A percentile compares a stretch with the other conserved stretches of the same genome.
These are phyloP conservation scores for Tragelaphus imberbis DNA, from an alignment of 2,113 vertebrate species.

Conservation along the genomic window DNA sequence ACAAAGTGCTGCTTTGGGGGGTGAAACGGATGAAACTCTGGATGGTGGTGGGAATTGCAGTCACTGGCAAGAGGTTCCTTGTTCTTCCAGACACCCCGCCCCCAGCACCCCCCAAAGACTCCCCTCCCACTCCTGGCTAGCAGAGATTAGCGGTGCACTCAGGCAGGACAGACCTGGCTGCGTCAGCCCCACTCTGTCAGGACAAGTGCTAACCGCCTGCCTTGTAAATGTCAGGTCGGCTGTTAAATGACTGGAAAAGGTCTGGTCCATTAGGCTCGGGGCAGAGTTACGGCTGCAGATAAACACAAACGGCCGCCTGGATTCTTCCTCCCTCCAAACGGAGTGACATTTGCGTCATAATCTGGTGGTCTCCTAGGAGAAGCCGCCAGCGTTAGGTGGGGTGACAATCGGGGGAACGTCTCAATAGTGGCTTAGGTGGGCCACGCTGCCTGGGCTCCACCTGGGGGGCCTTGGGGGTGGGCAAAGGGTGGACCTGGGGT, in stretches of 20 bases:
- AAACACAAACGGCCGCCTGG: not conserved
- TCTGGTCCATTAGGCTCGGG: not conserved
- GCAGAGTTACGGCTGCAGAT: not conserved
- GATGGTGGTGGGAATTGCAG: fast-evolving
- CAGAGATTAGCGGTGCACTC: fast-evolving
- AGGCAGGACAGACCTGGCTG: fast-evolving
- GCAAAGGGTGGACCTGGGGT: not conserved
- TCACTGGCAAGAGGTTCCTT: not conserved
- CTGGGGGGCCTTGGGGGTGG: fast-evolving
- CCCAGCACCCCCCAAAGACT: fast-evolving
- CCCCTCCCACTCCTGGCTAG: not conserved
- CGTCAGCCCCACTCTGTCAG: not conserved
- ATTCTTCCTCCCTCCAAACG: not conserved
- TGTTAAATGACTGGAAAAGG: not conserved
- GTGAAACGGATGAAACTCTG: fast-evolving
- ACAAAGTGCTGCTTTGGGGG: not conserved
- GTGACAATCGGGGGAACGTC: not conserved
- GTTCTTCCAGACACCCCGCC: not conserved
- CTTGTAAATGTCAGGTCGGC: not conserved
- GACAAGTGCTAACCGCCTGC: too few species aligned
- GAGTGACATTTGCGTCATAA: not conserved
- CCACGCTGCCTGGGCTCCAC: not conserved
- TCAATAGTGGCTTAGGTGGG: not conserved
- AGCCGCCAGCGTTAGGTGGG: not conserved
- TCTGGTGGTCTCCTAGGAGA: slow-evolving; percentile 37